Percentiles rank a stretch among this genome's conserved stretches.
phyloP scores from a whole-genome alignment of 2,113 vertebrate species.

The Poicephalus meyeri region DNA sequence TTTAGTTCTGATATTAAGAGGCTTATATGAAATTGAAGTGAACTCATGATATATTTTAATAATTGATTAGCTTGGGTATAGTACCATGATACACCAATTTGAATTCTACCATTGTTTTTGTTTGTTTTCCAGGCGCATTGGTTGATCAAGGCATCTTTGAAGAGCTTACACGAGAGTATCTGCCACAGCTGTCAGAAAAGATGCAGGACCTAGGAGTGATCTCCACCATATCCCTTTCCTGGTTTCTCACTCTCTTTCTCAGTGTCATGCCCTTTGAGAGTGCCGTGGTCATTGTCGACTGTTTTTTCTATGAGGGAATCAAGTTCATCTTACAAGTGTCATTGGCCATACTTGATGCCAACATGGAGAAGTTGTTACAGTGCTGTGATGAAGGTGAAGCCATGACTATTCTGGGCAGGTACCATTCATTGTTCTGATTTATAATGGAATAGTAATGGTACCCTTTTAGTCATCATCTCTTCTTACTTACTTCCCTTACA shows the following conservation, averaged over 20 bases:
- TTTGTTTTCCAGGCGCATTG: conserved; percentile 82
- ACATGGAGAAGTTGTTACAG: conserved; percentile 87
- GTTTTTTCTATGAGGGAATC: conserved; percentile 97
- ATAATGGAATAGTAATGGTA: neutral
- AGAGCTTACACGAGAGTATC: conserved; percentile 87
- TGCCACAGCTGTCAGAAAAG: conserved; percentile 90
- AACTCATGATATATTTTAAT: neutral
- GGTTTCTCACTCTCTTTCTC: conserved; percentile 97
- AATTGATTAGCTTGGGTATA: neutral
- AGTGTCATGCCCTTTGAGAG: conserved; percentile 98
- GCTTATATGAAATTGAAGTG: neutral
- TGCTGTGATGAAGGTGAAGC: conserved; percentile 95
- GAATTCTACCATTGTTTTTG: neutral
- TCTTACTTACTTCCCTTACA: neutral
- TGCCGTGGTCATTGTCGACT: conserved; percentile 92
- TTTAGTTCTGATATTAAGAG: neutral
- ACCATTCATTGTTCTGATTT: conserved; percentile 37
- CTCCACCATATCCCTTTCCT: conserved; percentile 95
- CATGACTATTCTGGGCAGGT: conserved; percentile 98
- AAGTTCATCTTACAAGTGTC: conserved; percentile 95
- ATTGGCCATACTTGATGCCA: conserved; percentile 92
- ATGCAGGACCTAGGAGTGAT: conserved; percentile 96
- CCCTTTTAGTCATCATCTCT: neutral
- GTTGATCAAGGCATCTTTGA: conserved; percentile 98
- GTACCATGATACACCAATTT: neutral